These are phyloP conservation scores for Poecilia velifera DNA, from an alignment of 2,797 vertebrate species.

Conservation along the genomic window DNA sequence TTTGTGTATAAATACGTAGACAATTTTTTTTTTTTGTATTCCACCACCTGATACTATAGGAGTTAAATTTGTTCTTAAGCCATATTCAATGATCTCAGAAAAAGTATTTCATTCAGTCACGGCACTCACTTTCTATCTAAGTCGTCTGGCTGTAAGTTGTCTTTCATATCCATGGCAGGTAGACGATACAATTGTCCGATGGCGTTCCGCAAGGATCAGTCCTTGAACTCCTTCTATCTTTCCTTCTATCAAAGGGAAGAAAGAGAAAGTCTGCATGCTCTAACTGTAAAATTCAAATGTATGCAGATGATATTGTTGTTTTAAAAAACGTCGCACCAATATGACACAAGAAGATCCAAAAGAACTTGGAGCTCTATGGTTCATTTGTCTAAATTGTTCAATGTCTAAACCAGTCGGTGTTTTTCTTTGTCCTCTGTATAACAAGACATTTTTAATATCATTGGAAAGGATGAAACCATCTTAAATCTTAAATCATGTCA, in stretches of 20 bases:
- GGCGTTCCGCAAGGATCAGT: not conserved
- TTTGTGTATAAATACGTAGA: too few relatives aligned
- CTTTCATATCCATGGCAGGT: not conserved
- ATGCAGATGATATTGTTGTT: not conserved
- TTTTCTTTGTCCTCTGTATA: not conserved
- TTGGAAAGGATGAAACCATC: not conserved
- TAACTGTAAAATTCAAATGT: not conserved
- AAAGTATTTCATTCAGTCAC: not conserved
- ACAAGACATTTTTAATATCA: not conserved
- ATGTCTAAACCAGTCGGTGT: not conserved
- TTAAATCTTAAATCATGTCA: not conserved
- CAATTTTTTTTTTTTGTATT: not conserved
- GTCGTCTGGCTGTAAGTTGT: not conserved
- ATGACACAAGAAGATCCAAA: not conserved
- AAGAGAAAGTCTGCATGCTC: not conserved
- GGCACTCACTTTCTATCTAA: not conserved
- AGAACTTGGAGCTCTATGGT: not conserved
- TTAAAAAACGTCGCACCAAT: not conserved
- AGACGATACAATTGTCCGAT: not conserved
- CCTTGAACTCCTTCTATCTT: not conserved
- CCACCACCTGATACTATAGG: not conserved
- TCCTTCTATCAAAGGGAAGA: not conserved
- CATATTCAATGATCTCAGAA: not conserved
- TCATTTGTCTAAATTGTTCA: not conserved
- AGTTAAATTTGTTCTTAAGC: not conserved